These are phyloP conservation scores for Callipepla squamata DNA, from an alignment of 2,113 vertebrate genomes.

Conservation along the genomic window DNA sequence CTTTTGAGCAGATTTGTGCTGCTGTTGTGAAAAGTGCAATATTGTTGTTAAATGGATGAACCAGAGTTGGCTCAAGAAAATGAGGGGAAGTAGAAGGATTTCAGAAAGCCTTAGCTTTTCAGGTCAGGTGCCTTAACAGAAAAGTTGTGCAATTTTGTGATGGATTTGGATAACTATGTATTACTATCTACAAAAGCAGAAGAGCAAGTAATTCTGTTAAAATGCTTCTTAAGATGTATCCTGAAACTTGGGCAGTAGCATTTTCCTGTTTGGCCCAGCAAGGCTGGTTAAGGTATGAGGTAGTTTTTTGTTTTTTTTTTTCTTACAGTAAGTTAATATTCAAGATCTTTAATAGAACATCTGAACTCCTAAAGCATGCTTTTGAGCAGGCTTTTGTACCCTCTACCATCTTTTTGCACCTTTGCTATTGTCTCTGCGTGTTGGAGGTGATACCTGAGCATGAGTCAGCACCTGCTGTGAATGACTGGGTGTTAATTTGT, in stretches of 20 bases:
- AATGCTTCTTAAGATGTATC: not conserved
- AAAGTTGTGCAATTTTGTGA: not conserved
- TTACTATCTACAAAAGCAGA: not conserved
- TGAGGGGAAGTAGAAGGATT: not conserved
- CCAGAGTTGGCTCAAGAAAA: not conserved
- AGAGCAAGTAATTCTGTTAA: conserved; percentile 7
- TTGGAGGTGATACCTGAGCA: not conserved
- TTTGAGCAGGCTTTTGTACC: not conserved
- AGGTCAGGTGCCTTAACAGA: not conserved
- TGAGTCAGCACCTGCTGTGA: not conserved
- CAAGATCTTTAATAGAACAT: not conserved
- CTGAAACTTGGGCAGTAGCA: not conserved
- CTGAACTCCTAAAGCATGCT: not conserved
- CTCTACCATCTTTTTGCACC: not conserved
- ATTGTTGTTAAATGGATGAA: not conserved
- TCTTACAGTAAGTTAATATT: not conserved
- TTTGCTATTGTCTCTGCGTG: not conserved
- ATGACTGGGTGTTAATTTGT: not conserved
- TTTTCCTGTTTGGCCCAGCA: not conserved
- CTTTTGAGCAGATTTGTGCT: conserved; percentile 11
- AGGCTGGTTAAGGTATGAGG: not conserved
- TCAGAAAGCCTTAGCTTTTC: not conserved
- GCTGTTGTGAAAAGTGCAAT: conserved; percentile 1
- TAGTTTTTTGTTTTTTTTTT: not conserved
- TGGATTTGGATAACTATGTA: not conserved